These are phyloP conservation scores for Amphiprion clarkii DNA, from an alignment of 2,797 vertebrate genomes.

Conservation along the genomic window DNA sequence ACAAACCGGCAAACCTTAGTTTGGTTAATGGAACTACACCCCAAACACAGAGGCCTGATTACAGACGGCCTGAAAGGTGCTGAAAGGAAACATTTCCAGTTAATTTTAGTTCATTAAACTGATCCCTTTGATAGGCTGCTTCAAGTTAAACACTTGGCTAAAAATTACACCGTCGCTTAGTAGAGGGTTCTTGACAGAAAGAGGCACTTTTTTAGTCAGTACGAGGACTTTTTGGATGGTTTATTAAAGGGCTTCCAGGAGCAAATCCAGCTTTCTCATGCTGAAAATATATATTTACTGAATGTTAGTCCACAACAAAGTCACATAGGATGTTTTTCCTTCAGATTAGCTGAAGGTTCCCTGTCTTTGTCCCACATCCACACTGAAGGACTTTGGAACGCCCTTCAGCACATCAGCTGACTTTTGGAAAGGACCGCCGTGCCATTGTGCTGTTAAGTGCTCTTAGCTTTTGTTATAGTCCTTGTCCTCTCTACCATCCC, in stretches of 20 bases:
- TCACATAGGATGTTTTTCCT: conserved; percentile 57
- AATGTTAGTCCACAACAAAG: conserved; percentile 27
- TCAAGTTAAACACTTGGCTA: conserved; percentile 32
- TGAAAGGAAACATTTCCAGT: conserved; percentile 55
- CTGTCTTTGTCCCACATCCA: conserved; percentile 63
- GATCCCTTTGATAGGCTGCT: conserved; percentile 31
- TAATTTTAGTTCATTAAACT: conserved; percentile 51
- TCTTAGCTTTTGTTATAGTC: conserved; percentile 84
- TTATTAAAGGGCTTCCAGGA: not conserved
- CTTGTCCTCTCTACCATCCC: conserved; percentile 75
- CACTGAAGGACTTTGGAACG: conserved; percentile 74
- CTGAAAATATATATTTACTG: conserved; percentile 12
- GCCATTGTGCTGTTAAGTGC: conserved; percentile 82
- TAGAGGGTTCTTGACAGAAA: not conserved
- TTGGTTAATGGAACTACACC: conserved; percentile 46
- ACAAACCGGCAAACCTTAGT: conserved; percentile 32
- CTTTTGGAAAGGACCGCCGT: conserved; percentile 75
- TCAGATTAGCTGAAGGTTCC: conserved; percentile 52
- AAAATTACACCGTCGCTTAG: not conserved
- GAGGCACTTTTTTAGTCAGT: not conserved
- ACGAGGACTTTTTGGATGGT: not conserved
- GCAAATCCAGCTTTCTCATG: not conserved
- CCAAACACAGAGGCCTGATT: conserved; percentile 54
- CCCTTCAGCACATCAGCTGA: conserved; percentile 82
- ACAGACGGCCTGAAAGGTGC: conserved; percentile 28